These are phyloP conservation scores for Agrenia bidenticulata DNA, from an alignment of 2,888 invertebrate species.

Conservation along the genomic window DNA sequence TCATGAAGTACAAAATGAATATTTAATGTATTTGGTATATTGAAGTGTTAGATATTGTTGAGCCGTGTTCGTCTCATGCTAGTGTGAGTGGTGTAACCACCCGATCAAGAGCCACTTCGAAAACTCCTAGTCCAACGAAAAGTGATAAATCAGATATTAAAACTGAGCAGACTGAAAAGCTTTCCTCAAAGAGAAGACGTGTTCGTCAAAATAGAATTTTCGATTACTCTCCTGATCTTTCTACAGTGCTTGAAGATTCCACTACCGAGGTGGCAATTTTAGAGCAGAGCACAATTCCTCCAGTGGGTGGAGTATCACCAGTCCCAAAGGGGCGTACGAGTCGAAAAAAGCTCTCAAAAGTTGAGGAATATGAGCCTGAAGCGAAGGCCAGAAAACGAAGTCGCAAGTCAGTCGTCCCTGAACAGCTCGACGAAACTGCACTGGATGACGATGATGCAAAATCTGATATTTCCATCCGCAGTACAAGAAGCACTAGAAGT, in stretches of 20 bases:
- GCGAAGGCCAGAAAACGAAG: slow-evolving; percentile 2
- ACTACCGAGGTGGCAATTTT: slow-evolving; percentile 1
- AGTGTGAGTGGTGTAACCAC: too few relatives aligned
- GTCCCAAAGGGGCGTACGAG: neutral
- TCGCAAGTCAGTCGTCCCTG: neutral
- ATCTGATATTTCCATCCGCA: slow-evolving; percentile 19
- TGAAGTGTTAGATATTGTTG: too few relatives aligned
- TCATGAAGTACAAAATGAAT: too few relatives aligned
- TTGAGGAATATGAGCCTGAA: slow-evolving; percentile 1
- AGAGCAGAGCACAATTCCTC: neutral
- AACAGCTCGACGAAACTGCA: neutral
- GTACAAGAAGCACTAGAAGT: slow-evolving; percentile 8
- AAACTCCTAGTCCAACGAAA: too few relatives aligned
- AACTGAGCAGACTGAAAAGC: neutral
- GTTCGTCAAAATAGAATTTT: slow-evolving; percentile 13
- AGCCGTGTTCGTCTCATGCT: too few relatives aligned
- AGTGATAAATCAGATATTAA: neutral
- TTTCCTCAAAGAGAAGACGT: neutral
- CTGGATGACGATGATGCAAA: slow-evolving; percentile 15
- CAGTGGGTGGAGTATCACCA: too few relatives aligned
- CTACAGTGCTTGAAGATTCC: slow-evolving; percentile 42
- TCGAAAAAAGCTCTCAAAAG: neutral
- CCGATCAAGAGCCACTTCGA: too few relatives aligned
- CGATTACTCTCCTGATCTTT: slow-evolving; percentile 37
- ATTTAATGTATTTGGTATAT: too few relatives aligned